These are phyloP conservation scores for Mesocentrotus franciscanus DNA, from an alignment of 53 echinoderm and acorn worm species.

Conservation along the genomic window DNA sequence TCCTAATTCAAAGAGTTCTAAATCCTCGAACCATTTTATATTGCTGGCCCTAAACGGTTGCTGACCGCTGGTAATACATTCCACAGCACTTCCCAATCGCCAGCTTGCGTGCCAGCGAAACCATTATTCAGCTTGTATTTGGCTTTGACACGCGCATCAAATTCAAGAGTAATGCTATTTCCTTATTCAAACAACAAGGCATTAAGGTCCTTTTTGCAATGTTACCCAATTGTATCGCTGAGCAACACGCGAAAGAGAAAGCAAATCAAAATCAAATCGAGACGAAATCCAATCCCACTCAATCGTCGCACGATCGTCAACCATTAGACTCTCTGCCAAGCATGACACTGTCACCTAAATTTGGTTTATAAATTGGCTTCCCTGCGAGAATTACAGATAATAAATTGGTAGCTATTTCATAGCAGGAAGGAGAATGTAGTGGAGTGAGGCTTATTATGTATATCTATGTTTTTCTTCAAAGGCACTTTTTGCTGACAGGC, in stretches of 20 bases:
- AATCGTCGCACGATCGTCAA: background rate
- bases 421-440: background rate
- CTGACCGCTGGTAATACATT: background rate
- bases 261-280: conserved; percentile 49
- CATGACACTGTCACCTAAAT: conserved; percentile 12
- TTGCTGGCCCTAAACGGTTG: background rate
- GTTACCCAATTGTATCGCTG: background rate
- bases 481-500: conserved; percentile 8
- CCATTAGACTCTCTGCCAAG: conserved; percentile 7
- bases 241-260: conserved; percentile 2
- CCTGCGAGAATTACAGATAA: conserved; percentile 10
- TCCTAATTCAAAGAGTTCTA: too few species aligned
- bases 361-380: conserved; percentile 53
- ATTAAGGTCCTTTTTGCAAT: background rate
- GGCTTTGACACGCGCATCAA: background rate
- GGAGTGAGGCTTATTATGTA: conserved; percentile 23
- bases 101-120: background rate
- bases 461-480: conserved; percentile 15
- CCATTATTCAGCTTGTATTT: background rate
- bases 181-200: background rate
- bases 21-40: too few species aligned
- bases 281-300: conserved; percentile 1
- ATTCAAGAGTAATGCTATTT: background rate
- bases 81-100: conserved; percentile 1
- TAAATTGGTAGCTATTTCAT: conserved; percentile 26